phyloP scores from a whole-genome alignment of 1,140 invertebrate genomes.

The Drosophila sproati region DNA sequence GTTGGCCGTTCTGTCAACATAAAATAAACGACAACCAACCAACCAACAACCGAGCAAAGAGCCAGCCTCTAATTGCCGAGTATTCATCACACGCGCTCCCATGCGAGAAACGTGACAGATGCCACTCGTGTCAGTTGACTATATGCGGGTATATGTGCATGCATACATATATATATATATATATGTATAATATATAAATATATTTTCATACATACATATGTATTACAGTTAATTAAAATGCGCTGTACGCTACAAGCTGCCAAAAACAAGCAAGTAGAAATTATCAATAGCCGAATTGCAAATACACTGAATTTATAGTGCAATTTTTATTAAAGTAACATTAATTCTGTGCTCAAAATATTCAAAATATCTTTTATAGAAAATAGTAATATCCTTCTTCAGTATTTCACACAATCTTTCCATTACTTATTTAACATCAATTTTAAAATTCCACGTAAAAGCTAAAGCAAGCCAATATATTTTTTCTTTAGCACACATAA shows the following conservation, averaged over 20 bases:
- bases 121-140: constrained; percentile 43
- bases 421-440: no score
- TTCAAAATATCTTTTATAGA: no score
- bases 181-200: constrained; percentile 7
- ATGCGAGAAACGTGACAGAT: constrained; percentile 78
- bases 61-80: constrained; percentile 73
- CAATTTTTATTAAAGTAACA: no score
- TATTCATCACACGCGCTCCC: constrained; percentile 79
- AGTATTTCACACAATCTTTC: no score
- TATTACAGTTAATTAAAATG: constrained; percentile 48
- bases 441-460: no score
- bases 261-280: constrained; percentile 22
- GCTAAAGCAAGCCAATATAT: no score
- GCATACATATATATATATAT: background rate
- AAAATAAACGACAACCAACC: constrained; percentile 36
- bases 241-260: constrained; percentile 13
- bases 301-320: no score
- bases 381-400: no score
- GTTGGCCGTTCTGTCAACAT: constrained; percentile 63
- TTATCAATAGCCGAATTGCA: background rate
- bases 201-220: constrained; percentile 3
- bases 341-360: no score
- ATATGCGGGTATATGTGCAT: constrained; percentile 9
- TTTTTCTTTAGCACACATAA: background rate
- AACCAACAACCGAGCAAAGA: constrained; percentile 13